phyloP scores from a whole-genome alignment of 35 echinoderm and acorn worm species.

The Stichopus chloronotus region DNA sequence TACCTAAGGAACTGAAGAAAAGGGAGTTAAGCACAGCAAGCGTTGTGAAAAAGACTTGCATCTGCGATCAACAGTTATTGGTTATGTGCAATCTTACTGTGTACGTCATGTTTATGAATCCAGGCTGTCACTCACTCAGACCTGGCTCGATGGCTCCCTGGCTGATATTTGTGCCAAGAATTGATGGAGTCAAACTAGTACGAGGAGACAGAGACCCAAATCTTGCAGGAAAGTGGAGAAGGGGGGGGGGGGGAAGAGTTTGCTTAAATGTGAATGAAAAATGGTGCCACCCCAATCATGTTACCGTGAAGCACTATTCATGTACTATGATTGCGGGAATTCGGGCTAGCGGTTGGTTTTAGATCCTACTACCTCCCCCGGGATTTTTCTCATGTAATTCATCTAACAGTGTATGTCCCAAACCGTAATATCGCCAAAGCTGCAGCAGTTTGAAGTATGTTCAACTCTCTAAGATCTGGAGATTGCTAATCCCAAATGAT shows the following conservation, averaged over 20 bases:
- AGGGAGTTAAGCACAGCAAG: constrained; percentile 55
- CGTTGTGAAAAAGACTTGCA: constrained; percentile 52
- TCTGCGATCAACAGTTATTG: constrained; percentile 54
- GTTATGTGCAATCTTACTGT: constrained; percentile 56
- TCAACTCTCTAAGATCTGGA: background rate
- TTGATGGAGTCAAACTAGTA: background rate
- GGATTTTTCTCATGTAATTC: too few relatives aligned
- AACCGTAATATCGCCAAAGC: constrained; percentile 1
- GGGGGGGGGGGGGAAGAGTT: background rate
- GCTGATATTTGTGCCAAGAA: background rate
- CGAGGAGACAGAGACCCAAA: constrained; percentile 7
- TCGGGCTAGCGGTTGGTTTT: background rate
- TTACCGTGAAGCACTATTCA: background rate
- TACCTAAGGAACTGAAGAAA: constrained; percentile 50
- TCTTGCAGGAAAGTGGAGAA: background rate
- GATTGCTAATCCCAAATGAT: background rate
- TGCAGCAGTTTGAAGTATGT: background rate
- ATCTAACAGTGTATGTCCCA: constrained; percentile 6
- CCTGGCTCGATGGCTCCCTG: constrained; percentile 1
- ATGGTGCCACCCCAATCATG: constrained; percentile 10
- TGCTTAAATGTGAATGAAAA: background rate
- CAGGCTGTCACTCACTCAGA: background rate
- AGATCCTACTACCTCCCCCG: constrained; percentile 17
- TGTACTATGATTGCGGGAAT: constrained; percentile 9
- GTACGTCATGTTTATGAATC: background rate